Evolutionary conservation across 1,140 invertebrate species (phyloP), one percentile per base, ranked within the genome.

Genomic region (Gonatopus flavifemur): DNA sequence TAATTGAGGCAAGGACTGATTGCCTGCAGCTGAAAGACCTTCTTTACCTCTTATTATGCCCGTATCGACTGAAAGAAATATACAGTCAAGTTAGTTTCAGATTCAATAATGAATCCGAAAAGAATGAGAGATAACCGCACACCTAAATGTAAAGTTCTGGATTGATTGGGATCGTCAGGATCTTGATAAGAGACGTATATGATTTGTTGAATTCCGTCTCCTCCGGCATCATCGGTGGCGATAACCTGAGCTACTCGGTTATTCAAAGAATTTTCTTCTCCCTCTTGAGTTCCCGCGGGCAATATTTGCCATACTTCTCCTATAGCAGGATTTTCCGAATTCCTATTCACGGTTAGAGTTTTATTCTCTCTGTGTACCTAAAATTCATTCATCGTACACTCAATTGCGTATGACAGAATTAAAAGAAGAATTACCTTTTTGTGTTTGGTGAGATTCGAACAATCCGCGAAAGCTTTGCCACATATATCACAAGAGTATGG

Each of bases 401-500:
- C 6, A 13, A 24, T 22, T n/a, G n/a, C n/a, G n/a, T n/a, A 1
- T 16, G 39, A 9, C 16, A 44, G 20, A 49, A 31, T 25, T 28
- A 15, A 30, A 47, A 32, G 22, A 15, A 24, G 15, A 37, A 40
- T 52, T 70, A 83, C 82, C 62, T 82, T 85, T 69, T 81, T 83
- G 66, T 87, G 85, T 70, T 86, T 87, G 1, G 79, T 81, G 21
- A 85, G 67, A 73, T 86, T 87, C 8, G 84, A 86, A 52, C 80
- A 82, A 62, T 88, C 85, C 0, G 84, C 80, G 68, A 93, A 93
- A 18, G 84, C 81, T 74, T 90, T 89, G 2, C 81, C 80, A 67
- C 89, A 92, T n/a, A 86, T 64, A 12, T 82, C 79, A 68, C 90
- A 91, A 35, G 81, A 81, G 64, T 89, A 89, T 3, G 89, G 89